phyloP scores from a whole-genome alignment of 2,888 invertebrate species.

The Melanargia galathea region DNA sequence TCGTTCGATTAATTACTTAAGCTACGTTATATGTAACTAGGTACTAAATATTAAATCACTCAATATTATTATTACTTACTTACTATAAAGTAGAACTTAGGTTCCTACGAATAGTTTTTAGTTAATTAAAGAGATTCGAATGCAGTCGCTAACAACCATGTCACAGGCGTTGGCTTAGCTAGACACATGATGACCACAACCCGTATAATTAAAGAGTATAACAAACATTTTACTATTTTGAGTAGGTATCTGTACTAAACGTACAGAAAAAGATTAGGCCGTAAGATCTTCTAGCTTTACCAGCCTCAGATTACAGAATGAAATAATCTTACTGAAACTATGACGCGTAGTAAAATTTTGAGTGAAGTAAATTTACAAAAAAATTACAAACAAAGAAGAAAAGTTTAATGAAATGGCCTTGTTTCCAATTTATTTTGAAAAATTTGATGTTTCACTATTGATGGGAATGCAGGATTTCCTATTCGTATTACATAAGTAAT shows the following conservation, averaged over 20 bases:
- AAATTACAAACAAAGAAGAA: too few species aligned
- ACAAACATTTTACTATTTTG: neutral
- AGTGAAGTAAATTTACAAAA: too few species aligned
- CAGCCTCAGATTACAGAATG: conserved; percentile 17
- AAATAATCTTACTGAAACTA: neutral
- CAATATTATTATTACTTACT: neutral
- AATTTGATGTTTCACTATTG: too few species aligned
- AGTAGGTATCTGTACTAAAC: neutral
- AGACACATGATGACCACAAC: neutral
- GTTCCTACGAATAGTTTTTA: neutral
- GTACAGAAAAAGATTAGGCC: conserved; percentile 15
- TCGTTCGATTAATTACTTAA: neutral
- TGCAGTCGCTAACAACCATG: conserved; percentile 18
- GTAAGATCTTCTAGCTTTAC: conserved; percentile 13
- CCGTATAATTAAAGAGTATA: neutral
- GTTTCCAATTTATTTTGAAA: too few species aligned
- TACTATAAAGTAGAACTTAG: neutral
- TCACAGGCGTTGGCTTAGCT: conserved; percentile 14
- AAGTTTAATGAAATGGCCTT: too few species aligned
- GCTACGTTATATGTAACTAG: neutral
- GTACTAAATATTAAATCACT: neutral
- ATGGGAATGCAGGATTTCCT: too few species aligned
- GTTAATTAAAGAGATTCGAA: neutral
- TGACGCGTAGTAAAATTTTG: too few species aligned
- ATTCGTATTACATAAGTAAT: too few species aligned